Evolutionary conservation across 2,113 vertebrate genomes (phyloP), one percentile per base, ranked within the genome.

Genomic region (Aphelocoma coerulescens): DNA sequence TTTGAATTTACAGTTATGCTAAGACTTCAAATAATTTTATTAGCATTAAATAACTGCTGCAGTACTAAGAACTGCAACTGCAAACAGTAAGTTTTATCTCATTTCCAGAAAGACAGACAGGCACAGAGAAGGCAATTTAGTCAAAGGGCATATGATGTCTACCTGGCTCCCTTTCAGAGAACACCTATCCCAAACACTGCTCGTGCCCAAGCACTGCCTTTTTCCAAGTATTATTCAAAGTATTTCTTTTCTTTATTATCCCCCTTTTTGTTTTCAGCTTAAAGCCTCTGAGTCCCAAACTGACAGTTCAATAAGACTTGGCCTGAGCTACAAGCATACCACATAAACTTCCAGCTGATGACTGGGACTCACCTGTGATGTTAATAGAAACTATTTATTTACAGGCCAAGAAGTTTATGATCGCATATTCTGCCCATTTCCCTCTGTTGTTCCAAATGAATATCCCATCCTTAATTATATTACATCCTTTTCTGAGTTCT

Each of bases 341-440:
- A 88, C 72, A 89, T 52, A 96, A 72, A 81, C 66, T 95, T 95
- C 89, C 78, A 59, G 39, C 48, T 80, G 46, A 76, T 91, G 79
- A 86, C 69, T 41, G 68, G 66, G n/a, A 59, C 20, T 80, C 46
- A 71, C 28, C 59, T 41, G 8, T 57, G 52, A 90, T n/a, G 41
- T 49, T 82, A 89, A 93, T 39, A 39, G 30, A 88, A 93, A 65
- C 44, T 66, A 71, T 76, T 89, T 88, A 81, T 88, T 95, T 91
- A 79, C n/a, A 79, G 43, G 55, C 32, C 32, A 77, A 88, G n/a
- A 22, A 86, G 55, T 75, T 80, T 84, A 37, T 35, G 65, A 95
- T 69, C 83, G 86, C 69, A 66, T 51, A 30, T 87, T 95, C 57
- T 66, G 55, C n/a, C 74, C 22, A 37, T 59, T 74, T 88, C 16